These are phyloP conservation scores for Agonopterix heracliana DNA, from an alignment of 2,888 invertebrate species.

Conservation along the genomic window DNA sequence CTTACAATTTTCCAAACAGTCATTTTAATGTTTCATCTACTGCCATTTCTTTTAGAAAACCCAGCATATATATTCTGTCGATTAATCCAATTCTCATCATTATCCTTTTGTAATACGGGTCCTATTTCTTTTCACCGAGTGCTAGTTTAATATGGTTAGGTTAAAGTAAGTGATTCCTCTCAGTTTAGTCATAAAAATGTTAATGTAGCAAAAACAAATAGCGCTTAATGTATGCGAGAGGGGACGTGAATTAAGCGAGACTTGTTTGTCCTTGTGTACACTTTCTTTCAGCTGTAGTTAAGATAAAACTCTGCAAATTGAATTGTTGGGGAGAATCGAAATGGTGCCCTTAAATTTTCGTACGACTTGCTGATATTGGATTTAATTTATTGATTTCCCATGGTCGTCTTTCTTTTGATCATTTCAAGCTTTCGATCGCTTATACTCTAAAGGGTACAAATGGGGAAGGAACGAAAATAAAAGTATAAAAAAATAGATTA, in stretches of 20 bases:
- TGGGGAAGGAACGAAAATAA: no score
- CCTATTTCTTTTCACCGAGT: slow-evolving; percentile 1
- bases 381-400: no score
- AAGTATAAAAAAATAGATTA: no score
- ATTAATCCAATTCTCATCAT: slow-evolving; percentile 8
- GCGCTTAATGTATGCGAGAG: slow-evolving; percentile 68
- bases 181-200: slow-evolving; percentile 74
- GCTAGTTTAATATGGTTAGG: slow-evolving; percentile 30
- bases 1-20: slow-evolving; percentile 19
- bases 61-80: neutral
- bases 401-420: no score
- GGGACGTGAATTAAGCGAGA: slow-evolving; percentile 52
- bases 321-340: slow-evolving; percentile 37
- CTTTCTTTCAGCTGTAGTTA: slow-evolving; percentile 28
- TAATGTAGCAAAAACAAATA: slow-evolving; percentile 73
- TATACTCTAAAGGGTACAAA: no score
- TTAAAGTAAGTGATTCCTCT: slow-evolving; percentile 64
- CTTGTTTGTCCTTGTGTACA: slow-evolving; percentile 30
- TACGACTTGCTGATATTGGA: no score
- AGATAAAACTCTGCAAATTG: slow-evolving; percentile 42
- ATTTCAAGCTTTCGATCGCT: no score
- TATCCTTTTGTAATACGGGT: slow-evolving; percentile 11
- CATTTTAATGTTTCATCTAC: slow-evolving; percentile 13
- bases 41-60: neutral
- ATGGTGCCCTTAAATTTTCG: neutral